phyloP scores from a whole-genome alignment of 2,797 vertebrate species.

The Muscicapa striata region DNA sequence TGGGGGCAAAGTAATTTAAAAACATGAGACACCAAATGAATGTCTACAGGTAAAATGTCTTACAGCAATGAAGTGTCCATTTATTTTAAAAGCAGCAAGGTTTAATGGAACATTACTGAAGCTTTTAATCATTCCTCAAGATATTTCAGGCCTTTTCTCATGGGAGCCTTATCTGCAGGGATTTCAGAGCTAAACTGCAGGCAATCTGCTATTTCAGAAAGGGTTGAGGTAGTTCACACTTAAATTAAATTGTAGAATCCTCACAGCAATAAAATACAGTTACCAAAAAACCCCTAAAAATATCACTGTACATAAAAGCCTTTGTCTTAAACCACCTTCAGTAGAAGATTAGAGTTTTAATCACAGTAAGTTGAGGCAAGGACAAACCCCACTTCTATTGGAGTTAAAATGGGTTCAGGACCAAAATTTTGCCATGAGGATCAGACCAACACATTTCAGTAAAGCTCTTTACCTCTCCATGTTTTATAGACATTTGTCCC shows the following conservation, averaged over 20 bases:
- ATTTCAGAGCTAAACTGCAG: conserved; percentile 45
- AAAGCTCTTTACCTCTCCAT: not conserved
- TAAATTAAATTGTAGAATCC: conserved; percentile 40
- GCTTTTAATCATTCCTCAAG: conserved; percentile 75
- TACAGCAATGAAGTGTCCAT: conserved; percentile 63
- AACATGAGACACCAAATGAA: conserved; percentile 56
- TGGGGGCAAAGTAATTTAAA: conserved; percentile 54
- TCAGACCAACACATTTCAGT: not conserved
- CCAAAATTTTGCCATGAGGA: not conserved
- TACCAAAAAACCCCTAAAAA: not conserved
- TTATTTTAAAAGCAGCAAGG: conserved; percentile 66
- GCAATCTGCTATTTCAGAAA: conserved; percentile 52
- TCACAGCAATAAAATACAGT: conserved; percentile 42
- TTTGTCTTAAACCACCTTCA: conserved; percentile 41
- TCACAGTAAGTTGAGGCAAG: not conserved
- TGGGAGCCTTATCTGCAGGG: conserved; percentile 46
- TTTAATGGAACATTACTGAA: conserved; percentile 77
- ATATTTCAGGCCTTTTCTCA: conserved; percentile 59
- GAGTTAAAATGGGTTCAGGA: not conserved
- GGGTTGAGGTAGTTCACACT: conserved; percentile 25
- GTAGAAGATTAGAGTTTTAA: not conserved
- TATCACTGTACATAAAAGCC: not conserved
- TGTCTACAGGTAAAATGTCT: conserved; percentile 57
- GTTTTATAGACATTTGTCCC: not conserved
- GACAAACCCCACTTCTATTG: not conserved